Percentiles rank a stretch among this genome's conserved stretches.
These are phyloP conservation scores for Mythimna loreyi DNA, from an alignment of 2,888 invertebrate genomes.

Conservation along the genomic window DNA sequence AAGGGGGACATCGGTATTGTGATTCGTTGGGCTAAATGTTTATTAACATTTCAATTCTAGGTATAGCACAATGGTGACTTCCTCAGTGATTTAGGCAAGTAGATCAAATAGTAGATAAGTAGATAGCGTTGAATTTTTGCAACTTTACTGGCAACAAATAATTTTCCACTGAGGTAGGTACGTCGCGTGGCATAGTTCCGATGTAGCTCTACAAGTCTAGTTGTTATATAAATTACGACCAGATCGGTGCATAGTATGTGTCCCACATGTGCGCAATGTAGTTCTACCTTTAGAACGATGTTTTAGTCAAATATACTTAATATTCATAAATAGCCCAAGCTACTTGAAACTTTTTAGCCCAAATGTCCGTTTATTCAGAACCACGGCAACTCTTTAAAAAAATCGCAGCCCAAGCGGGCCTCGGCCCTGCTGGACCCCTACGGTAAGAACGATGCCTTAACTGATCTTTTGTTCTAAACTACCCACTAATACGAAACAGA, in stretches of 20 bases:
- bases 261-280: too few relatives aligned
- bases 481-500: constrained; percentile 16
- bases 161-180: neutral
- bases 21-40: neutral
- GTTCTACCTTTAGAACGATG: neutral
- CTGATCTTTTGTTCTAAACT: constrained; percentile 3
- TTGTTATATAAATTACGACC: too few relatives aligned
- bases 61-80: neutral
- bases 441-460: neutral
- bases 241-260: too few relatives aligned
- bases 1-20: neutral
- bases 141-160: neutral
- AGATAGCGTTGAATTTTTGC: too few relatives aligned
- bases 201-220: too few relatives aligned
- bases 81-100: constrained; percentile 2
- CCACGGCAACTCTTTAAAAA: too few relatives aligned
- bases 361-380: neutral
- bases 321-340: neutral
- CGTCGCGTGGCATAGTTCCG: too few relatives aligned
- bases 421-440: too few relatives aligned
- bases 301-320: too few relatives aligned
- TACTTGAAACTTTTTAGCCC: neutral
- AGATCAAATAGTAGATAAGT: neutral
- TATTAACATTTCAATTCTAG: constrained; percentile 6
- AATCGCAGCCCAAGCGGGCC: too few relatives aligned